Conservation (phyloP, 2,797 vertebrate species). For the Propithecus deckenii region DNA sequence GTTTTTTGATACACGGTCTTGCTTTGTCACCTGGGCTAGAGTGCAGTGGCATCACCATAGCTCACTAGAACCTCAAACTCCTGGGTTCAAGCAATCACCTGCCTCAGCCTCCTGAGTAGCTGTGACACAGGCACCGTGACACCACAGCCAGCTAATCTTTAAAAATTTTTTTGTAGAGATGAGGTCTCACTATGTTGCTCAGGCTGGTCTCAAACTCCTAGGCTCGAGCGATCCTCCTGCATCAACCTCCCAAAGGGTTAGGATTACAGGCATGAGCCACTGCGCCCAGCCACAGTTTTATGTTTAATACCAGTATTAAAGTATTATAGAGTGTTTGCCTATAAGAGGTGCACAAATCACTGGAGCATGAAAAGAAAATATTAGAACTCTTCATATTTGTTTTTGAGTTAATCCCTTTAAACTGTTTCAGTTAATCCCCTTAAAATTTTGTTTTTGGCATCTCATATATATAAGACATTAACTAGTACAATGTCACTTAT, state of each 20-base stretch:
- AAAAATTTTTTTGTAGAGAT: background rate
- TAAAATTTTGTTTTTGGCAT: conserved; percentile 18
- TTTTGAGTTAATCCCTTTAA: background rate
- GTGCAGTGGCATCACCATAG: background rate
- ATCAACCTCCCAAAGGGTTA: background rate
- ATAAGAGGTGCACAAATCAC: background rate
- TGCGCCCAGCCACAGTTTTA: background rate
- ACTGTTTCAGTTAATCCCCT: background rate
- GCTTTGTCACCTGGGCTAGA: background rate
- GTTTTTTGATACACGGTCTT: background rate
- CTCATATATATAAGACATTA: background rate
- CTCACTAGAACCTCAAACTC: background rate
- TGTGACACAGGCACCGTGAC: background rate
- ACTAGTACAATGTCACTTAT: background rate
- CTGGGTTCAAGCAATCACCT: background rate
- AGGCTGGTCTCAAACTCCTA: background rate
- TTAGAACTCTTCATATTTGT: conserved; percentile 1
- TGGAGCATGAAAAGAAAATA: conserved; percentile 19
- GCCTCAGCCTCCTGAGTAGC: background rate
- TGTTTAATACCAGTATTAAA: background rate
- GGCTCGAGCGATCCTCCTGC: background rate
- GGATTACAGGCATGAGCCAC: background rate
- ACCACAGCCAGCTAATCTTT: background rate
- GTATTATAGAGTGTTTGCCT: background rate
- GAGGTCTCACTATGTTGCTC: background rate